Conservation (phyloP, 2,113 vertebrate species). For the human region GRCh38 chr18:63410501-63411000, state of each 20-base stretch:
- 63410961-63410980: neutral
- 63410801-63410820: neutral
- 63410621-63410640: neutral
- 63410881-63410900: neutral
- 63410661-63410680: neutral
- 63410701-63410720: neutral
- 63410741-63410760: neutral
- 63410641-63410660: neutral
- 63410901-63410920: neutral
- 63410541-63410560: neutral
- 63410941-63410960: neutral
- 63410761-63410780: neutral
- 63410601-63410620: neutral
- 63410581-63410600: neutral
- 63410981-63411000: neutral
- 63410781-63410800: constrained; percentile 8
- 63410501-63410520: neutral
- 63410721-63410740: neutral
- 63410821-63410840: neutral
- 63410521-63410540: neutral
- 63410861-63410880: neutral
- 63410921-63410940: neutral
- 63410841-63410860: neutral
- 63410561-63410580: neutral
- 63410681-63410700: neutral